Evolutionary conservation across 1,140 invertebrate species (phyloP).

Genomic region (Cydia splendana): DNA sequence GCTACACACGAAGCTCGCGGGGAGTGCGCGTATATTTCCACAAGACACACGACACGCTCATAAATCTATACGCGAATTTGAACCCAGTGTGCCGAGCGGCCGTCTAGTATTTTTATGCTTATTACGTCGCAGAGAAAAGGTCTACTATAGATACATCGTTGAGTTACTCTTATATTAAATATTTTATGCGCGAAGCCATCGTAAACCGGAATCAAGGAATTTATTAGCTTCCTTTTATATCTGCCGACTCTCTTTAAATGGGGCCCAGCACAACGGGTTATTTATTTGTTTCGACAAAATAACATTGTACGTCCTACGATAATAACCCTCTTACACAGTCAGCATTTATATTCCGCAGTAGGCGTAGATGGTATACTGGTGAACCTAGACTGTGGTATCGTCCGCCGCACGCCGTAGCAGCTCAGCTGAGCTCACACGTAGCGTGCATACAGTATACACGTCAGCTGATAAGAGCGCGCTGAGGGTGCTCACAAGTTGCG

Average conservation of each 20-base stretch:
- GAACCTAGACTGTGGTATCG: not conserved
- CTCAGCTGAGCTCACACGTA: slow-evolving; percentile 8
- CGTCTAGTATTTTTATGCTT: slow-evolving; percentile 47
- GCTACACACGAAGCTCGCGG: slow-evolving; percentile 37
- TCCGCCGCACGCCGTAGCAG: not conserved
- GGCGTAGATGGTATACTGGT: not conserved
- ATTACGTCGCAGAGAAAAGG: slow-evolving; percentile 28
- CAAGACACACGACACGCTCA: slow-evolving; percentile 54
- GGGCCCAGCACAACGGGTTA: not conserved
- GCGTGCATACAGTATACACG: not conserved
- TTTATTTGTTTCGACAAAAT: slow-evolving; percentile 8
- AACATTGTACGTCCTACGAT: not conserved
- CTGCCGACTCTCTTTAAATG: slow-evolving; percentile 1
- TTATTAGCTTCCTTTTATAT: slow-evolving; percentile 17
- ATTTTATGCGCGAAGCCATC: slow-evolving; percentile 13
- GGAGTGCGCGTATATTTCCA: slow-evolving; percentile 49
- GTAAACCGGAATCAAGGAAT: slow-evolving; percentile 9
- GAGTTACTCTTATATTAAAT: slow-evolving; percentile 16
- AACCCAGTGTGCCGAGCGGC: slow-evolving; percentile 35
- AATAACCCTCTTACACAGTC: not conserved
- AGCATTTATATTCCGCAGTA: not conserved
- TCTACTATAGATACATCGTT: not conserved
- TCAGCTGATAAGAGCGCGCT: slow-evolving; percentile 26
- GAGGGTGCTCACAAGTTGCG: slow-evolving; percentile 20
- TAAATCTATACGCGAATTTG: slow-evolving; percentile 63